Evolutionary conservation across 1,140 invertebrate genomes (phyloP).

Genomic region (Euschistus heros): DNA sequence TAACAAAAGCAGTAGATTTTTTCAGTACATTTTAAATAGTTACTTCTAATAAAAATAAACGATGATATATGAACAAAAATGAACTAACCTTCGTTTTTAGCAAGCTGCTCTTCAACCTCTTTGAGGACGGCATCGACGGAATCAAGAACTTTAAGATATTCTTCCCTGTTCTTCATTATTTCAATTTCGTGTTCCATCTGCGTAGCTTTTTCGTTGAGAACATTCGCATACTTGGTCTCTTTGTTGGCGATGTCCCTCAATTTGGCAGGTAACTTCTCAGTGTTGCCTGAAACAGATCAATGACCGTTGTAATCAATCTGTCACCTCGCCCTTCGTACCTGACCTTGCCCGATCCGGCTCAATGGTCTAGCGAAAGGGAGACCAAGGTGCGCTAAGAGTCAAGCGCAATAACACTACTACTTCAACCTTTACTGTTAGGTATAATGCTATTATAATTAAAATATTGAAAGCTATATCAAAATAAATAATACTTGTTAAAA

Average conservation of each 20-base stretch:
- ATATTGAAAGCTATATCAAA: too few relatives aligned
- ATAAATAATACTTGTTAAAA: too few relatives aligned
- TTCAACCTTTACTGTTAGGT: too few relatives aligned
- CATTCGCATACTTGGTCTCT: conserved; percentile 41
- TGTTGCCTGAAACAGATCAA: conserved; percentile 37
- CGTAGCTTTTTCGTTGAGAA: conserved; percentile 48
- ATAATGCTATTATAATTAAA: too few relatives aligned
- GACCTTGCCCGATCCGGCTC: too few relatives aligned
- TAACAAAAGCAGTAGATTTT: too few relatives aligned
- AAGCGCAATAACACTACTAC: too few relatives aligned
- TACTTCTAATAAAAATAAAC: too few relatives aligned
- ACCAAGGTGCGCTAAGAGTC: too few relatives aligned
- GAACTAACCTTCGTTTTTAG: conserved; percentile 40
- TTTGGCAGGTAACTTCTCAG: conserved; percentile 43
- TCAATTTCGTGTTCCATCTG: conserved; percentile 45
- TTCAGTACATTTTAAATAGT: too few relatives aligned
- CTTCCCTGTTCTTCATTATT: conserved; percentile 44
- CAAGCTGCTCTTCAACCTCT: conserved; percentile 51
- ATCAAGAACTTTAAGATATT: conserved; percentile 48
- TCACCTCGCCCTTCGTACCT: neutral
- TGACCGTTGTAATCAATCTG: neutral
- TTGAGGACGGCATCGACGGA: conserved; percentile 45
- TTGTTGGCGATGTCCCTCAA: conserved; percentile 44
- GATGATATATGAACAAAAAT: conserved; percentile 24
- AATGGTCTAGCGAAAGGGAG: too few relatives aligned